Evolutionary conservation across 2,113 vertebrate genomes (phyloP), one percentile per base, ranked within the genome.

Genomic region (Ictalurus furcatus): DNA sequence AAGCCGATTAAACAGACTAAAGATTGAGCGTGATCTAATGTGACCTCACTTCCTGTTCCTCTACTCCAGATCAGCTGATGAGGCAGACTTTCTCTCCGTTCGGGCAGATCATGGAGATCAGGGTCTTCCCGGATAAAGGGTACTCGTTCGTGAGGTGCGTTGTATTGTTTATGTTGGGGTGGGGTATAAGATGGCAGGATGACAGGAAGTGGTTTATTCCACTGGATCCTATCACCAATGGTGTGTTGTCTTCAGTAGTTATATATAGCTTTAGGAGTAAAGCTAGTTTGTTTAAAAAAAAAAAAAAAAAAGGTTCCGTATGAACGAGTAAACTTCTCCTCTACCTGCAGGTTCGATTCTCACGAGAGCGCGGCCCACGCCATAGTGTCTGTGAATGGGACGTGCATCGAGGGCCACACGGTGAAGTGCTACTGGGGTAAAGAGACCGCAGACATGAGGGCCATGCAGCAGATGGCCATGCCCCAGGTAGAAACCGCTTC

Each of bases 391-490:
- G 98, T 99, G 93, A 99, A 99, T 30, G 98, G 98, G 65, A 97
- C 97, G 13, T 96, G 96, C 84, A 96, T 99, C 91, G 98, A 99
- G 92, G 98, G 98, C 40, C 97, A 99, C 90, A 94, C 97, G 4
- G 98, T 99, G 83, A 99, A 99, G 92, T 99, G 98, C 92, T 99
- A 98, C 91, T 99, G 98, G 98, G 98, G 98, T 87, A 99, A 99
- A 95, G 98, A 99, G 93, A 98, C 97, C 0, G 96, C 98, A 0
- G 98, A 99, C 94, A 97, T 96, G 94, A 97, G 93, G 89, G 96
- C 97, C 0, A 97, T 99, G 90, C 98, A 97, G 91, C 98, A 99
- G 97, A 94, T 96, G 92, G 92, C 94, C 54, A 89, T 96, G 88
- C 94, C 95, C 61, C 95, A 95, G 95, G 96, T 96, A 94, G 87